These are phyloP conservation scores for Brienomyrus brachyistius DNA, from an alignment of 2,113 vertebrate genomes.

Conservation along the genomic window DNA sequence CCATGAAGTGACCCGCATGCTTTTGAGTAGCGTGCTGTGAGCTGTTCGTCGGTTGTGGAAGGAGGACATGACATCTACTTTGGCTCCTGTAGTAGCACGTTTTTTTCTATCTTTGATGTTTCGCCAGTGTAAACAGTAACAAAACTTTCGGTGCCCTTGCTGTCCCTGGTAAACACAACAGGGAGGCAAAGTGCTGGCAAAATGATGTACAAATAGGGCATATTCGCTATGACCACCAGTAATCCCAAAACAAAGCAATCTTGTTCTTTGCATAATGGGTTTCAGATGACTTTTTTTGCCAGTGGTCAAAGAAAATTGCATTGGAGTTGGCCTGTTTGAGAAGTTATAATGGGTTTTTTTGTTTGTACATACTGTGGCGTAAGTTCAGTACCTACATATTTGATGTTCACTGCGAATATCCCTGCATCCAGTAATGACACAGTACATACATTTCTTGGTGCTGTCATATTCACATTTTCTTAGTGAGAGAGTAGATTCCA, in stretches of 20 bases:
- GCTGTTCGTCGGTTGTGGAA: neutral
- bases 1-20: neutral
- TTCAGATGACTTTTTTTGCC: neutral
- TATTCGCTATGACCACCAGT: neutral
- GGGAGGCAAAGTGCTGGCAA: neutral
- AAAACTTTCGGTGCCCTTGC: neutral
- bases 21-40: neutral
- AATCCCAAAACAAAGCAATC: conserved; percentile 4
- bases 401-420: neutral
- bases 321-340: neutral
- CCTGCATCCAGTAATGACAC: neutral
- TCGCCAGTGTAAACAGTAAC: neutral
- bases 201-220: neutral
- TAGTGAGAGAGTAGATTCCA: neutral
- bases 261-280: conserved; percentile 2
- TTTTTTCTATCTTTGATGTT: neutral
- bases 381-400: neutral
- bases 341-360: neutral
- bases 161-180: neutral
- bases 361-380: neutral
- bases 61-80: neutral
- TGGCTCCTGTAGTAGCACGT: neutral
- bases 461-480: neutral
- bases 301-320: neutral
- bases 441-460: neutral